Evolutionary conservation across 2,113 vertebrate species (phyloP).

Genomic region (Ardeotis arabs): DNA sequence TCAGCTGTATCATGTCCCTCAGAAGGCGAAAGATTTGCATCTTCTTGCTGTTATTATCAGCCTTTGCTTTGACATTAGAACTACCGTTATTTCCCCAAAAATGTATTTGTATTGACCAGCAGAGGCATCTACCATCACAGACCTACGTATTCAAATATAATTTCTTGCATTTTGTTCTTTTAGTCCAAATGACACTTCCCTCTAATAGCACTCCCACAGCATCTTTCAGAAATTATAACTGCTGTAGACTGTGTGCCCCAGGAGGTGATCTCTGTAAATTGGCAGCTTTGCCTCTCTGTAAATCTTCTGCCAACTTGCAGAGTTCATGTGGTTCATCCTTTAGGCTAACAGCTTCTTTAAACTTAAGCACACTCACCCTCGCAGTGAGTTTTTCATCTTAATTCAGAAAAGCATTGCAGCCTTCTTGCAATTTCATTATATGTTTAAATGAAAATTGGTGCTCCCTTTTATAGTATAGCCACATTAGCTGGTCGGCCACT

Average conservation of each 20-base stretch:
- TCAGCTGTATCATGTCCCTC: not conserved
- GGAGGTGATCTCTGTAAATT: not conserved
- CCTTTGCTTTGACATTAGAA: not conserved
- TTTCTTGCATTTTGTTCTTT: not conserved
- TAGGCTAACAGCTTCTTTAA: not conserved
- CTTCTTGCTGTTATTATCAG: not conserved
- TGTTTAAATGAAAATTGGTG: not conserved
- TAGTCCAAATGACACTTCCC: not conserved
- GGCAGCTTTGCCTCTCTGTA: slow-evolving; percentile 7
- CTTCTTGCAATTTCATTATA: not conserved
- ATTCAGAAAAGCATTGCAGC: not conserved
- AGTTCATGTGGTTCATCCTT: not conserved
- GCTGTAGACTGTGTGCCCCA: not conserved
- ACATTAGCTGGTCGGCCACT: not conserved
- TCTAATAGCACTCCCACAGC: not conserved
- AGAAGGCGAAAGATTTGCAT: not conserved
- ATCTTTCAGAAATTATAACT: not conserved
- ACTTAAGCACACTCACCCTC: not conserved
- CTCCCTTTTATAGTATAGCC: not conserved
- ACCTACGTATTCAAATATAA: not conserved
- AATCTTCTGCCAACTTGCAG: not conserved
- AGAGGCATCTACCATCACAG: not conserved
- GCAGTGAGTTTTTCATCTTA: not conserved
- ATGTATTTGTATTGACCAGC: not conserved
- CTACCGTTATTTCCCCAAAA: not conserved